A percentile compares a stretch with the other conserved stretches of the same genome.
These are phyloP conservation scores for Athripsodes cinereus DNA, from an alignment of 2,888 invertebrate genomes.

Conservation along the genomic window DNA sequence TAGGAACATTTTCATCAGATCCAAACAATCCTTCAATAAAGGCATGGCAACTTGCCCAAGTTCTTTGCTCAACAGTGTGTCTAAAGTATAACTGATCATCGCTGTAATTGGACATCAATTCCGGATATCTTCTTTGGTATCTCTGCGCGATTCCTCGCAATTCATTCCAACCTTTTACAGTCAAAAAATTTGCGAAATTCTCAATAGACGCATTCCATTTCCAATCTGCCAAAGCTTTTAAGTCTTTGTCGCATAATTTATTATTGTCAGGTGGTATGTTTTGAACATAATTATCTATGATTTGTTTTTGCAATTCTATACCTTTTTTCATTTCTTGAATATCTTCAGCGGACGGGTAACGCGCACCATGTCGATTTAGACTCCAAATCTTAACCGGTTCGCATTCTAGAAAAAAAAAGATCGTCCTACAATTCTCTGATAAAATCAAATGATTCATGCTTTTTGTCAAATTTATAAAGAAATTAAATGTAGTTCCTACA, in stretches of 20 bases:
- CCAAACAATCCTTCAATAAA: slow-evolving; percentile 52
- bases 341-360: slow-evolving; percentile 52
- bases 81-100: slow-evolving; percentile 53
- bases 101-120: slow-evolving; percentile 40
- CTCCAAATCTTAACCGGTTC: slow-evolving; percentile 67
- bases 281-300: slow-evolving; percentile 55
- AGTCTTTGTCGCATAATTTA: slow-evolving; percentile 57
- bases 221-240: slow-evolving; percentile 53
- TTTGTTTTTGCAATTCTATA: slow-evolving; percentile 51
- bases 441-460: too few relatives aligned
- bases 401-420: slow-evolving; percentile 52
- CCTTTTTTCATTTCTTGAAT: slow-evolving; percentile 51
- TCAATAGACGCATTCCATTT: slow-evolving; percentile 57
- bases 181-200: slow-evolving; percentile 51
- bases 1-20: slow-evolving; percentile 31
- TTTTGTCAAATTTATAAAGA: too few relatives aligned
- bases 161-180: slow-evolving; percentile 59
- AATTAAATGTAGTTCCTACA: too few relatives aligned
- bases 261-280: slow-evolving; percentile 26
- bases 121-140: slow-evolving; percentile 51
- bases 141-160: slow-evolving; percentile 57
- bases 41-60: slow-evolving; percentile 54
- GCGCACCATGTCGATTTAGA: slow-evolving; percentile 62
- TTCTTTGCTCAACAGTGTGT: slow-evolving; percentile 54
- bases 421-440: too few relatives aligned